These are phyloP conservation scores for Sylvietta virens DNA, from an alignment of 2,113 vertebrate genomes.

Conservation along the genomic window DNA sequence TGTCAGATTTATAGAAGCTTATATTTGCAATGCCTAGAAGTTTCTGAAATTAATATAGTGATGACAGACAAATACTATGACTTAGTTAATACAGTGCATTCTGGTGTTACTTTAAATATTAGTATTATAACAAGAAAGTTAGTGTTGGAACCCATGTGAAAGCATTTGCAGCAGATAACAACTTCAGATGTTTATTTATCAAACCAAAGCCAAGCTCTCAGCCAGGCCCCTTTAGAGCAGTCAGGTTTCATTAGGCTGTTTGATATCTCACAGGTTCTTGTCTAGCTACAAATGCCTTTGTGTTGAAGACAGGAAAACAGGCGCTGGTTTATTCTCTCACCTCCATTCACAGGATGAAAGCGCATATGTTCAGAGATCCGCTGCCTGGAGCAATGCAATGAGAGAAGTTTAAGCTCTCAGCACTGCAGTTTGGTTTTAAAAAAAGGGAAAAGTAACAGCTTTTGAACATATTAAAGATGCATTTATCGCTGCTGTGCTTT, in stretches of 20 bases:
- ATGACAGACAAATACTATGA: background rate
- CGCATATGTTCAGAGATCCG: background rate
- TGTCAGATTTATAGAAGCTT: background rate
- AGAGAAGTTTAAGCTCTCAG: background rate
- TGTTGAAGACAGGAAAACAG: background rate
- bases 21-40: background rate
- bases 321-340: background rate
- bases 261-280: background rate
- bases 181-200: constrained; percentile 14
- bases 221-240: background rate
- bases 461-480: background rate
- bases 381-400: background rate
- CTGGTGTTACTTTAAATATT: background rate
- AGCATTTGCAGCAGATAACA: background rate
- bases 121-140: constrained; percentile 4
- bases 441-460: background rate
- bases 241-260: background rate
- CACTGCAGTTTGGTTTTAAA: background rate
- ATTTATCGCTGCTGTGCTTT: background rate
- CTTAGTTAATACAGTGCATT: background rate
- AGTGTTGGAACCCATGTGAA: background rate
- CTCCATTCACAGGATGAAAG: background rate
- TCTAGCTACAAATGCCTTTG: background rate
- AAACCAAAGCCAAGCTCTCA: background rate
- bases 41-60: constrained; percentile 22